Conservation (phyloP, 1,140 invertebrate genomes). For the Trachymyrmex cornetzi region DNA sequence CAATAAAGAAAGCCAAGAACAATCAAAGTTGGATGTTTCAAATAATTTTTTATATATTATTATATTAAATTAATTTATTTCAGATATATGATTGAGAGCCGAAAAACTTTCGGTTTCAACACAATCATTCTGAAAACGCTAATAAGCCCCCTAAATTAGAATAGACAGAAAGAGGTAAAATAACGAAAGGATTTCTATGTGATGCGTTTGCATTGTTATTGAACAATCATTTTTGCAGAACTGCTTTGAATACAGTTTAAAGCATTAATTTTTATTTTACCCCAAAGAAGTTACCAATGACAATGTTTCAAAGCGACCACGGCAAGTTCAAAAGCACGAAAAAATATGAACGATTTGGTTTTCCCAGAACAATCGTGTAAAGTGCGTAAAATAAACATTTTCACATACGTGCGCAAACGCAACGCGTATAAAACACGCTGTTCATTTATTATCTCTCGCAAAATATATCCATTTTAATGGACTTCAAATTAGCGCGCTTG, state of each 20-base stretch:
- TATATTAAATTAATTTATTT: no score
- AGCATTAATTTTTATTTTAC: not conserved
- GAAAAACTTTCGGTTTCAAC: no score
- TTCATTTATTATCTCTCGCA: conserved; percentile 34
- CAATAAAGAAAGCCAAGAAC: no score
- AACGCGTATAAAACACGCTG: conserved; percentile 25
- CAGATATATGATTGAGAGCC: no score
- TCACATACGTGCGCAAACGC: not conserved
- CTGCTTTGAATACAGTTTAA: not conserved
- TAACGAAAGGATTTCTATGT: no score
- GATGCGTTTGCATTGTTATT: no score
- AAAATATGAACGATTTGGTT: conserved; percentile 14
- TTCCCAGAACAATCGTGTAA: conserved; percentile 34
- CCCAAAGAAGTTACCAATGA: not conserved
- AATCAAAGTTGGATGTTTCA: no score
- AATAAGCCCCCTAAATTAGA: no score
- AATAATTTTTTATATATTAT: no score
- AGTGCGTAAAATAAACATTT: conserved; percentile 44
- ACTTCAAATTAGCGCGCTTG: conserved; percentile 41
- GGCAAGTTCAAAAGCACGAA: not conserved
- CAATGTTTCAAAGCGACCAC: not conserved
- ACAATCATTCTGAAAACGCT: no score
- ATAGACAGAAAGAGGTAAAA: not conserved
- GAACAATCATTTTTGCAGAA: not conserved
- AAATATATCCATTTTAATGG: conserved; percentile 43